phyloP scores from a whole-genome alignment of 2,113 vertebrate species.

The Propithecus coquereli region DNA sequence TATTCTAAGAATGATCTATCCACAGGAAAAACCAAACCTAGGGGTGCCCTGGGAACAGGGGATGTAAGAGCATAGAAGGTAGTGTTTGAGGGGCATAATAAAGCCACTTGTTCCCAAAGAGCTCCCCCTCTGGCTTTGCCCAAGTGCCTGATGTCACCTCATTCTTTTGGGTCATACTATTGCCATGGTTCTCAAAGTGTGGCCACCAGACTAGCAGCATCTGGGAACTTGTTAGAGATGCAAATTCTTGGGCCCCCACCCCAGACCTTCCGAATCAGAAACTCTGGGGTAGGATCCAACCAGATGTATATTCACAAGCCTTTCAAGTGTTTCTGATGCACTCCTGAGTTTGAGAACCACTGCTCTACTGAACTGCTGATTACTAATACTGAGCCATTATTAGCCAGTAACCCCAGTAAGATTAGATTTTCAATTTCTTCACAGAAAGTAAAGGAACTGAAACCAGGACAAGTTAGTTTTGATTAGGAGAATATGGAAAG shows the following conservation, averaged over 20 bases:
- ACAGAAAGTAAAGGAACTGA: not conserved
- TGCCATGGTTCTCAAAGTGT: not conserved
- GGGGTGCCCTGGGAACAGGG: not conserved
- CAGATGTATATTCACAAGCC: not conserved
- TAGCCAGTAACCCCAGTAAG: not conserved
- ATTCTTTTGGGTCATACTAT: not conserved
- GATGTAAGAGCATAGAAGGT: not conserved
- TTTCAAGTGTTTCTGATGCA: not conserved
- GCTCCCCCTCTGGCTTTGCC: not conserved
- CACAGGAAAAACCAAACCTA: not conserved
- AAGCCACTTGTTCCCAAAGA: not conserved
- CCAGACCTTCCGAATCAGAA: not conserved
- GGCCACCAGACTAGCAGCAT: not conserved
- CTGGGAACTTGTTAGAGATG: slow-evolving; percentile 2
- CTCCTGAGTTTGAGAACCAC: not conserved
- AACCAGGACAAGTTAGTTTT: not conserved
- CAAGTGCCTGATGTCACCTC: not conserved
- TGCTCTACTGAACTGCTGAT: not conserved
- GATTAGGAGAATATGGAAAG: not conserved
- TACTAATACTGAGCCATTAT: not conserved
- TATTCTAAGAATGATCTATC: not conserved
- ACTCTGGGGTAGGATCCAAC: not conserved
- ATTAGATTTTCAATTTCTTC: not conserved
- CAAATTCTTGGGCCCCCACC: not conserved
- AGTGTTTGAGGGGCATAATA: not conserved